Percentiles rank a stretch among this genome's conserved stretches.
Evolutionary conservation across 2,113 vertebrate genomes (phyloP).

Genomic region (Scopus umbretta): DNA sequence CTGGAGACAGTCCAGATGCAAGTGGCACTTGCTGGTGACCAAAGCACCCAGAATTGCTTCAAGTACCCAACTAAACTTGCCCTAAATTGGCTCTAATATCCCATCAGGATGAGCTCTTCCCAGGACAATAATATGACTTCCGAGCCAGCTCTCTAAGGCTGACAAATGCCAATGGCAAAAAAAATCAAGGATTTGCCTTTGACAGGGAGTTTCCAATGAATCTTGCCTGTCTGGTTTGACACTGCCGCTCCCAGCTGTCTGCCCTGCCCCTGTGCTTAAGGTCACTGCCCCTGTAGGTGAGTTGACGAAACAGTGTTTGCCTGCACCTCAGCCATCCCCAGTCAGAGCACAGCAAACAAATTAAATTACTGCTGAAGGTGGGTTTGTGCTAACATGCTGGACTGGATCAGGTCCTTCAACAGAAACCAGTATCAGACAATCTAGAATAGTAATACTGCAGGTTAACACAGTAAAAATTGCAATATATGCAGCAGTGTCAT

Average conservation of each 20-base stretch:
- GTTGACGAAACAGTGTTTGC: neutral
- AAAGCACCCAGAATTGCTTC: neutral
- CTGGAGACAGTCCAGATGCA: neutral
- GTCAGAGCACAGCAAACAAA: neutral
- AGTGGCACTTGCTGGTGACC: neutral
- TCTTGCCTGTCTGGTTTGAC: conserved; percentile 39
- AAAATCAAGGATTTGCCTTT: neutral
- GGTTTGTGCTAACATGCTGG: neutral
- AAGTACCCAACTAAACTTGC: neutral
- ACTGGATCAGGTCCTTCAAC: neutral
- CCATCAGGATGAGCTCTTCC: neutral
- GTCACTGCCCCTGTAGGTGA: neutral
- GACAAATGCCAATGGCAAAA: neutral
- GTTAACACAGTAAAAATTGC: neutral
- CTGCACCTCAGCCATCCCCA: neutral
- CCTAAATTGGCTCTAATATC: neutral
- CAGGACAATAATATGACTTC: neutral
- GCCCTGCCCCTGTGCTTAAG: neutral
- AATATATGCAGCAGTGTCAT: neutral
- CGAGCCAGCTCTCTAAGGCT: neutral
- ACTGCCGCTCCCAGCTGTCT: neutral
- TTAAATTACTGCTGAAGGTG: neutral
- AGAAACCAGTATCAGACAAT: neutral
- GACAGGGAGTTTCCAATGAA: conserved; percentile 1
- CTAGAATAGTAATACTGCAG: neutral